Evolutionary conservation across 1,140 invertebrate genomes (phyloP).

Genomic region (Coenobita brevimanus): DNA sequence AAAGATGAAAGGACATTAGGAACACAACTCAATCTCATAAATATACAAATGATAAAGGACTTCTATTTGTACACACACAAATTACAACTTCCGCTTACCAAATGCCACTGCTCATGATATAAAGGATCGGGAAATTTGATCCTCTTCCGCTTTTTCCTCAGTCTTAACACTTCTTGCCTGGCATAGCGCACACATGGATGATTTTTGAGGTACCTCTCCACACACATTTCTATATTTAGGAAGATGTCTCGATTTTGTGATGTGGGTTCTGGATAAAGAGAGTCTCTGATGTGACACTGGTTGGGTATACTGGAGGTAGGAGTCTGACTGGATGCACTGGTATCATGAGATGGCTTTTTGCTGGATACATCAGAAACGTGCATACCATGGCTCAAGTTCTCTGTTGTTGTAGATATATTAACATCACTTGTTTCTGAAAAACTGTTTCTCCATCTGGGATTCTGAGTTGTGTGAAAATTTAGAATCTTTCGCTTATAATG

Average conservation of each 20-base stretch:
- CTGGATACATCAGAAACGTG: too few species aligned
- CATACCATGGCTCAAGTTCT: too few species aligned
- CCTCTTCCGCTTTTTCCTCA: slow-evolving; percentile 40
- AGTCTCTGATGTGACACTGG: too few species aligned
- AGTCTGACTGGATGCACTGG: too few species aligned
- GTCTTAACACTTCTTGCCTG: slow-evolving; percentile 58
- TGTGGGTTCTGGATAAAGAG: not conserved
- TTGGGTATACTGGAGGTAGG: too few species aligned
- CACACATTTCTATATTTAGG: slow-evolving; percentile 33
- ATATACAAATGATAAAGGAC: not conserved
- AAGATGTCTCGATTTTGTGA: slow-evolving; percentile 6
- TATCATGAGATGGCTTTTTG: too few species aligned
- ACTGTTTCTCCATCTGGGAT: not conserved
- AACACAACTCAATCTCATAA: not conserved
- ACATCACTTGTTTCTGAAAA: too few species aligned
- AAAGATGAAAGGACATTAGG: not conserved
- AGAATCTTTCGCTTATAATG: slow-evolving; percentile 6
- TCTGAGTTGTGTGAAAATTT: not conserved
- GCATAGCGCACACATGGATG: slow-evolving; percentile 51
- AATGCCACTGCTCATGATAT: slow-evolving; percentile 65
- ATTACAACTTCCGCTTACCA: slow-evolving; percentile 44
- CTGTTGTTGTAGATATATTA: too few species aligned
- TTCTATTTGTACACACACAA: not conserved
- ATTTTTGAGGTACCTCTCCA: slow-evolving; percentile 17
- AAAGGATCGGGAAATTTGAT: slow-evolving; percentile 64